Conservation (phyloP, 2,113 vertebrate genomes). For the Mandrillus leucophaeus region DNA sequence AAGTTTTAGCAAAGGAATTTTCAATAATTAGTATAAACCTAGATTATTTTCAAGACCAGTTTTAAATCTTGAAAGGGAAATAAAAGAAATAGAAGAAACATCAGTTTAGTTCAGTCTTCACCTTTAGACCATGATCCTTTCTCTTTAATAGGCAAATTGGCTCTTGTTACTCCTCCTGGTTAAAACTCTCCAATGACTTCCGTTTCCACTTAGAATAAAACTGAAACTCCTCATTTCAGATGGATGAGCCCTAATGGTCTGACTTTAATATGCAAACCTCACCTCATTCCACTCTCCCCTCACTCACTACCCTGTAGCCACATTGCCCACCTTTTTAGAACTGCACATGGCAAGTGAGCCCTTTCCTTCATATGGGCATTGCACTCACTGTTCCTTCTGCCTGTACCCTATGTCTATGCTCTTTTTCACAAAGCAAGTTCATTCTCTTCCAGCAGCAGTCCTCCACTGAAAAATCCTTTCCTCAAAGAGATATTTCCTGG, state of each 20-base stretch:
- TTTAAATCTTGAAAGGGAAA: background rate
- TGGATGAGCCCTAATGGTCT: background rate
- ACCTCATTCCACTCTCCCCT: accelerated
- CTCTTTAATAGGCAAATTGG: background rate
- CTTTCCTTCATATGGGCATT: background rate
- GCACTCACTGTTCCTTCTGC: accelerated
- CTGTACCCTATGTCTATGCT: background rate
- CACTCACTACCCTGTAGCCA: background rate
- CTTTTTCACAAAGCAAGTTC: background rate
- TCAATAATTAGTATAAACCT: background rate
- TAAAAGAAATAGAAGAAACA: background rate
- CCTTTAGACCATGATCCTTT: background rate
- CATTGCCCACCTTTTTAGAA: accelerated
- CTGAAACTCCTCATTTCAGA: background rate
- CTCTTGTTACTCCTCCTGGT: background rate
- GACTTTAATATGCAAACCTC: background rate
- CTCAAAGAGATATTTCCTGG: background rate
- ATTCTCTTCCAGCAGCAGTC: background rate
- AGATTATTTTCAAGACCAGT: background rate
- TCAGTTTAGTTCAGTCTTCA: background rate
- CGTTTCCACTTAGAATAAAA: background rate
- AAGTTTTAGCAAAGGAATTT: background rate
- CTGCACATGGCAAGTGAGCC: accelerated
- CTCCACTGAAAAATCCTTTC: background rate
- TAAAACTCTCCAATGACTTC: background rate